Evolutionary conservation across 2,888 invertebrate genomes (phyloP), one percentile per base, ranked within the genome.

Genomic region (Tuberolachnus salignus): DNA sequence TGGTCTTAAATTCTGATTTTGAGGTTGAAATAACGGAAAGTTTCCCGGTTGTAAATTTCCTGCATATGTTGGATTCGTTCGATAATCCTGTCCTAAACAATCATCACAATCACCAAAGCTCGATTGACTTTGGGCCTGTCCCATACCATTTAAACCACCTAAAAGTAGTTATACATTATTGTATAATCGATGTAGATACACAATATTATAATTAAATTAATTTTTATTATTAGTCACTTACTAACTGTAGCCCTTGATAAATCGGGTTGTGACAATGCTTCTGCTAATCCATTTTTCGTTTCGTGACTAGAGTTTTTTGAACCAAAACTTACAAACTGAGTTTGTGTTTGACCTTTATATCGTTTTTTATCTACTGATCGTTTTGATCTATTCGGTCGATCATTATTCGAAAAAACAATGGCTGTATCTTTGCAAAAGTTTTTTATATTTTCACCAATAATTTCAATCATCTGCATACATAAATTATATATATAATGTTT

Each of bases 91-190:
- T 42, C 19, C 71, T 8, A 34, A 72, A 84, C 92, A 92, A 66
- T 89, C 91, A n/a, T 90, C 90, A 83, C 92, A 92, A 81, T 88
- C 89, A 0, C 88, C 88, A 69, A 90, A 89, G 71, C 90, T 89
- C 81, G 92, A 92, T 86, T 94, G 94, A 86, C 94, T 94, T 86
- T 94, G 94, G 0, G 94, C 94, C 87, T 94, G 94, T 0, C 94
- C 94, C 92, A 94, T 94, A 78, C 94, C 94, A 84, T 91, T 91
- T 82, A 88, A 90, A 64, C 94, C 94, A 87, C 89, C 94, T 94
- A 83, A 82, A 87, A 86, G 64, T 14, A 44, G 1, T 34, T 64
- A 46, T 3, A 16, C 21, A 66, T 44, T 10, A 13, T 59, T 26
- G 16, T 59, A 59, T 14, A 34, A 16, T 26, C 16, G 3, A 26